Evolutionary conservation across 2,113 vertebrate genomes (phyloP).

Genomic region (Rhea pennata): DNA sequence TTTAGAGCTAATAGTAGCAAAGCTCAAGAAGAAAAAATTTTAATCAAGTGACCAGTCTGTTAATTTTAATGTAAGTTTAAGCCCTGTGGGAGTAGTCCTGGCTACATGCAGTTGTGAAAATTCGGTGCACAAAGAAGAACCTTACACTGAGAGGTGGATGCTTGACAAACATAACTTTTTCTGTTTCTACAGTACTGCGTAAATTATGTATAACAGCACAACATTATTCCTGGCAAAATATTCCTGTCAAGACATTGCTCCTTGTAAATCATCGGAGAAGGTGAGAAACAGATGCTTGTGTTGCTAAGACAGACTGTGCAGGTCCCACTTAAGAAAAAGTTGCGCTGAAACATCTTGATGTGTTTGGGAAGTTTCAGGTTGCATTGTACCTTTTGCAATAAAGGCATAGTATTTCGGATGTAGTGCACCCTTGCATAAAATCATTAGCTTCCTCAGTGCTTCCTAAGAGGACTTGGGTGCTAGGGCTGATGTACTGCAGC

Average conservation of each 20-base stretch:
- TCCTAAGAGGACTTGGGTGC: not conserved
- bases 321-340: not conserved
- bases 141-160: fast-evolving
- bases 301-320: not conserved
- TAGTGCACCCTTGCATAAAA: not conserved
- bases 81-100: not conserved
- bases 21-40: not conserved
- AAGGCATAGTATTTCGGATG: not conserved
- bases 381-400: not conserved
- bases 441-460: not conserved
- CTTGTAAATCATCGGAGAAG: not conserved
- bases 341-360: not conserved
- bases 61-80: not conserved
- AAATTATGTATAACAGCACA: not conserved
- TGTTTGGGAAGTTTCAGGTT: not conserved
- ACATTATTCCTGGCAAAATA: conserved; percentile 15
- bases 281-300: not conserved
- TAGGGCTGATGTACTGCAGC: not conserved
- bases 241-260: not conserved
- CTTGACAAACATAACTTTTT: not conserved
- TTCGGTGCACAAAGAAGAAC: not conserved
- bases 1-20: not conserved
- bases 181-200: not conserved
- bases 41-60: not conserved
- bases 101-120: not conserved